Conservation (phyloP, 2,797 vertebrate genomes). For the Mico argentatus region DNA sequence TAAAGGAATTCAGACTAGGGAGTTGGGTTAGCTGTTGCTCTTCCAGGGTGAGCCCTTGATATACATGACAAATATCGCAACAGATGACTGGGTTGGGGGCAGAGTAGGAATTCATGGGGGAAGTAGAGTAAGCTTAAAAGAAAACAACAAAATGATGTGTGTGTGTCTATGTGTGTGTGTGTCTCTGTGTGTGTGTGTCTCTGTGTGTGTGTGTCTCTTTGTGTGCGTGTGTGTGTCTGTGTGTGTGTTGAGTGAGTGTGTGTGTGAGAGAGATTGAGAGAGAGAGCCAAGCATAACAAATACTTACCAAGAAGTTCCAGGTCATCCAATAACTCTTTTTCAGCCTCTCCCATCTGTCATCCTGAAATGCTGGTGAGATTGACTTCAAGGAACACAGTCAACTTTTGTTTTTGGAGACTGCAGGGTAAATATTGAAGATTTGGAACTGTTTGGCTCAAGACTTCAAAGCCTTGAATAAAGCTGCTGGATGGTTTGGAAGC, state of each 20-base stretch:
- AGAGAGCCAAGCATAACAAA: constrained; percentile 3
- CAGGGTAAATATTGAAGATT: constrained; percentile 74
- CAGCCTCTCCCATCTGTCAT: constrained; percentile 68
- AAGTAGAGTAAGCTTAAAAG: neutral
- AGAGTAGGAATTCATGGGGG: neutral
- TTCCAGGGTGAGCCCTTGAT: constrained; percentile 24
- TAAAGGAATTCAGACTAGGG: neutral
- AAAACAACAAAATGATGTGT: neutral
- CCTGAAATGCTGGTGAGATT: constrained; percentile 65
- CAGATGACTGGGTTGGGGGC: neutral
- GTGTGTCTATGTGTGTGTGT: too few relatives aligned
- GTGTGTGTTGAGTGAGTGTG: neutral
- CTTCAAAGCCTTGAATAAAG: constrained; percentile 72
- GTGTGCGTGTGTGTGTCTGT: too few relatives aligned
- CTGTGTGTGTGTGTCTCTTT: neutral
- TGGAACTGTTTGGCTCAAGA: constrained; percentile 62
- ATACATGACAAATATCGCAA: neutral
- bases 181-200: too few relatives aligned
- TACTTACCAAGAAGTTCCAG: constrained; percentile 40
- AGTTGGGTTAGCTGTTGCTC: neutral
- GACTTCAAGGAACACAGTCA: constrained; percentile 69
- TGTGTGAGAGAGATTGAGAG: neutral
- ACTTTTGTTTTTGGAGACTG: constrained; percentile 78
- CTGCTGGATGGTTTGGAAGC: constrained; percentile 71
- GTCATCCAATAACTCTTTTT: constrained; percentile 62